These are phyloP conservation scores for Lacanobia wlatinum DNA, from an alignment of 2,888 invertebrate species.

Conservation along the genomic window DNA sequence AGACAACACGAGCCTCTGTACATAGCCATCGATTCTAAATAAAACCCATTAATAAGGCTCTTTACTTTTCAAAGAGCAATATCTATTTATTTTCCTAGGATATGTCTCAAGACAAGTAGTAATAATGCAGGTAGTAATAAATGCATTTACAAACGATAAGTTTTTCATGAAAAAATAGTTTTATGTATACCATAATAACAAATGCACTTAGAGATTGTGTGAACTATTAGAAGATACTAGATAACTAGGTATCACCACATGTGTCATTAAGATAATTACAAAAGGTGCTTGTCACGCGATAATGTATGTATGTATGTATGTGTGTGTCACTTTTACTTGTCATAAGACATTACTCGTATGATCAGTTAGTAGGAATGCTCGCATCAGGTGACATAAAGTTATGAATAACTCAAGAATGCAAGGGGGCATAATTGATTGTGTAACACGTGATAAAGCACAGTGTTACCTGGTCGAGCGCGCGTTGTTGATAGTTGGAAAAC, in stretches of 20 bases:
- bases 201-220: neutral
- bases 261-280: slow-evolving; percentile 30
- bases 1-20: no score
- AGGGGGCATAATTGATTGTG: neutral
- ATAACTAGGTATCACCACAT: neutral
- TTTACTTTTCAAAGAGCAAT: no score
- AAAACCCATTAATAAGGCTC: no score
- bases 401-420: neutral
- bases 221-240: slow-evolving; percentile 12
- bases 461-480: no score
- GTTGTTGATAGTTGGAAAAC: neutral
- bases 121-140: no score
- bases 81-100: no score
- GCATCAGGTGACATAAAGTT: neutral
- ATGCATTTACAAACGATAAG: no score
- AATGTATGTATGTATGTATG: slow-evolving; percentile 2
- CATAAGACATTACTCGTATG: slow-evolving; percentile 5
- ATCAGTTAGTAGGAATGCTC: neutral
- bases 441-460: neutral
- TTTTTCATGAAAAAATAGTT: no score
- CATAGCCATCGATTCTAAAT: no score
- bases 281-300: slow-evolving; percentile 22
- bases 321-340: slow-evolving; percentile 41
- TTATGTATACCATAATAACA: neutral
- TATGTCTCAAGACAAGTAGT: no score